Evolutionary conservation across 2,797 vertebrate genomes (phyloP), one percentile per base, ranked within the genome.

Genomic region (Kryptolebias ocellatus): DNA sequence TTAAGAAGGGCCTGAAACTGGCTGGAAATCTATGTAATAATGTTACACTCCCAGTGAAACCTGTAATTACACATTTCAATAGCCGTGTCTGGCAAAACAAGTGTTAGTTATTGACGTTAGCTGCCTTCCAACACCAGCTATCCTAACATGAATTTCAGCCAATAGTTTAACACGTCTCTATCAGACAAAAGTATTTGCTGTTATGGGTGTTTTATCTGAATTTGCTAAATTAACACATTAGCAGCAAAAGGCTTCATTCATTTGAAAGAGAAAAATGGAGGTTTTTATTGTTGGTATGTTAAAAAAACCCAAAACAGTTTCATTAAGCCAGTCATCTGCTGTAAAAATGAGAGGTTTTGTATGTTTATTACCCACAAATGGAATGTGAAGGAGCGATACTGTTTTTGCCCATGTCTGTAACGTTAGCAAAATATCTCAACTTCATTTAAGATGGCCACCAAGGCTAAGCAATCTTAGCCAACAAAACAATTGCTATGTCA

Each of bases 241-340:
- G 81, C 83, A 83, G 65, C 52, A 67, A 24, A 68, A 63, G 29
- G 61, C 66, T 70, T 24, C 49, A 77, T 76, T 85, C 60, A 79
- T 50, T 64, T 63, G 58, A 65, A 57, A 75, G 67, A 71, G 73
- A 37, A 24, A 39, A 39, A 11, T 39, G 9, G 11, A 11, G 9
- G 37, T 2, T 11, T 39, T 39, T 39, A 10, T 39, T 24, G 20
- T 24, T 11, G 9, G 1, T 39, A 10, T 9, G 9, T 39, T 39
- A 12, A 11, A 39, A 24, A 24, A 39, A 39, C 12, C 9, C 10
- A 11, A 9, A 39, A 39, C 10, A 11, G 37, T 11, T 39, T 39
- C 37, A 39, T 11, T 39, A 39, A 39, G 11, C 37, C 9, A 39
- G 34, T 24, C 20, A 24, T 24, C 20, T 24, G 20, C 20, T 34